Evolutionary conservation across 1,140 invertebrate species (phyloP).

Genomic region (Papilio helenus): DNA sequence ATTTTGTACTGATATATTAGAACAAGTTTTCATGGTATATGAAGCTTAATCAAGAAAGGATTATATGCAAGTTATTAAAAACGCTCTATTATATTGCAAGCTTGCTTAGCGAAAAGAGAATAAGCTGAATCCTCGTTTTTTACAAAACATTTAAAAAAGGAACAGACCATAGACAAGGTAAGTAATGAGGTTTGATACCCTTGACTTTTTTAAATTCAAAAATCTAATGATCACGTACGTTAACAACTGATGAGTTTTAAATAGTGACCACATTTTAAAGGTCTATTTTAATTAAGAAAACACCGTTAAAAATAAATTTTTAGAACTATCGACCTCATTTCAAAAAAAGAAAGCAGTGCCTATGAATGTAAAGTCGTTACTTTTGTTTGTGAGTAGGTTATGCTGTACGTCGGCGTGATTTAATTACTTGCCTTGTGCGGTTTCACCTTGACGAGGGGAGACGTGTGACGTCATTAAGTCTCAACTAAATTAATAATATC

Average conservation of each 20-base stretch:
- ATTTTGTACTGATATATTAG: background rate
- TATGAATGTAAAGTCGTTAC: slow-evolving; percentile 10
- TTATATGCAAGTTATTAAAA: slow-evolving; percentile 27
- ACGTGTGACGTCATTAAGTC: slow-evolving; percentile 17
- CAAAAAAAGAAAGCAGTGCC: background rate
- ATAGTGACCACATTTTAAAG: background rate
- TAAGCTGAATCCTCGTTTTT: background rate
- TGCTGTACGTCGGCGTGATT: background rate
- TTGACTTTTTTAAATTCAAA: background rate
- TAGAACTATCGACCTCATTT: background rate
- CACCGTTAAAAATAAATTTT: background rate
- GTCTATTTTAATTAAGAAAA: background rate
- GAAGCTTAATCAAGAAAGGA: background rate
- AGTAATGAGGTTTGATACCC: background rate
- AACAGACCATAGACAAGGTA: background rate
- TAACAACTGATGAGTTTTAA: background rate
- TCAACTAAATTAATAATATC: slow-evolving; percentile 1
- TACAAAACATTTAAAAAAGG: background rate
- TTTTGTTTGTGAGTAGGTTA: slow-evolving; percentile 4
- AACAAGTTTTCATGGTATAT: background rate
- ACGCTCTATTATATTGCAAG: background rate
- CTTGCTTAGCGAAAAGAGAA: background rate
- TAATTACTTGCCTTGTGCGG: slow-evolving; percentile 24
- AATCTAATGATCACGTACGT: too few species aligned
- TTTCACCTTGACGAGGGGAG: slow-evolving; percentile 9